Conservation (phyloP, 2,888 invertebrate genomes). For the Toxonevra muliebris region DNA sequence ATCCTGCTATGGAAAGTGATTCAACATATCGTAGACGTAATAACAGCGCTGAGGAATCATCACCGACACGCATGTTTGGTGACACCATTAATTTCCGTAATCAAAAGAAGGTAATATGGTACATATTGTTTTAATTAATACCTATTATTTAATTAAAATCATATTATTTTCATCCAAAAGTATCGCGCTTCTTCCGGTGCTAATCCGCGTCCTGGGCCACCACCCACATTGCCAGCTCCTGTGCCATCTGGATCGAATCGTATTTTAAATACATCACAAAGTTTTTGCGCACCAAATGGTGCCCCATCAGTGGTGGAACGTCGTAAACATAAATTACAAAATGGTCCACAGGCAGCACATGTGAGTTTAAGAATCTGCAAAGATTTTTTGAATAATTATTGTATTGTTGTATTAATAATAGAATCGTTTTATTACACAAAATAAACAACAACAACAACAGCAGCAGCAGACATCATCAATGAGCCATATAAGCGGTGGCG, state of each 20-base stretch:
- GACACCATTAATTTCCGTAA: constrained; percentile 71
- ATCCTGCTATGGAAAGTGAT: constrained; percentile 50
- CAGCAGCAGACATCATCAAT: constrained; percentile 36
- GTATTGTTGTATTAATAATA: constrained; percentile 14
- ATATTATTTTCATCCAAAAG: constrained; percentile 51
- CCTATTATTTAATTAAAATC: constrained; percentile 5
- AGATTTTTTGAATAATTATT: not conserved
- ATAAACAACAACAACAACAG: constrained; percentile 15
- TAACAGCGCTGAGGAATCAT: constrained; percentile 61
- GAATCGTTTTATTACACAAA: constrained; percentile 34
- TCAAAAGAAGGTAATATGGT: constrained; percentile 63
- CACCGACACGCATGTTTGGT: constrained; percentile 77
- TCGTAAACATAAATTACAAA: constrained; percentile 56
- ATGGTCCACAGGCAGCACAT: constrained; percentile 54
- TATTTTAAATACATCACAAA: constrained; percentile 73
- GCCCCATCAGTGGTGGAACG: constrained; percentile 56
- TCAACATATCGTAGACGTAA: constrained; percentile 55
- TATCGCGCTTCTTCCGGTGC: constrained; percentile 68
- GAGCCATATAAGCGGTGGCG: constrained; percentile 41
- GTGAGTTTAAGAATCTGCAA: constrained; percentile 37
- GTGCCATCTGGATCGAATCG: constrained; percentile 68
- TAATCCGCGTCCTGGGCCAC: constrained; percentile 73
- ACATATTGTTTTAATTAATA: not conserved
- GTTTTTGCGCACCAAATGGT: constrained; percentile 64
- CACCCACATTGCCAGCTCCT: constrained; percentile 77